Percentiles rank a stretch among this genome's conserved stretches.
Conservation (phyloP, 2,888 invertebrate genomes). For the Pilophorus perplexus region DNA sequence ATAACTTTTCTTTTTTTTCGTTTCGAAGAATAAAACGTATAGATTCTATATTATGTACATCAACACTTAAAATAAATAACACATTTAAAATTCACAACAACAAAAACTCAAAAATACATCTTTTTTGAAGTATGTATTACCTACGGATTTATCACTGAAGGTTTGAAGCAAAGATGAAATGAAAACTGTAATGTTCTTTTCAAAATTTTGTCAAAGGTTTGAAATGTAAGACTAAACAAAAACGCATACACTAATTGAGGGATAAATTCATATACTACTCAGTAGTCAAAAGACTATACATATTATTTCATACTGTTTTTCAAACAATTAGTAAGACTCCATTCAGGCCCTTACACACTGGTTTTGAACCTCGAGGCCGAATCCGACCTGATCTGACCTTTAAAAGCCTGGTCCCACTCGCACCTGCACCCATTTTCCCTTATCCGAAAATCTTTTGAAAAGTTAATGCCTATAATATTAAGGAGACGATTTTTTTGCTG, state of each 20-base stretch:
- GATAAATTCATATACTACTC: background rate
- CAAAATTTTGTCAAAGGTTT: background rate
- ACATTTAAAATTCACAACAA: conserved; percentile 15
- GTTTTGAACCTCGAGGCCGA: conserved; percentile 12
- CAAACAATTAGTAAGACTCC: conserved; percentile 3
- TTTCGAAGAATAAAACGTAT: conserved; percentile 22
- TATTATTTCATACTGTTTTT: conserved; percentile 16
- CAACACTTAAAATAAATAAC: conserved; percentile 13
- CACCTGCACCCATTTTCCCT: conserved; percentile 7
- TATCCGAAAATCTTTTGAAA: background rate
- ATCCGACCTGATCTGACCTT: no score
- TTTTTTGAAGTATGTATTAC: no score
- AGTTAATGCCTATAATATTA: conserved; percentile 7
- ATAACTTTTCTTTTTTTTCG: conserved; percentile 5
- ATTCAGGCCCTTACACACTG: background rate
- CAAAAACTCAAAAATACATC: background rate
- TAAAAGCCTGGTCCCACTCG: conserved; percentile 29
- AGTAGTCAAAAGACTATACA: conserved; percentile 14
- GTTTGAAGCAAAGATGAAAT: conserved; percentile 1
- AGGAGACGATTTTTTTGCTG: background rate
- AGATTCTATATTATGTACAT: conserved; percentile 7
- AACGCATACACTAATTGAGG: conserved; percentile 4
- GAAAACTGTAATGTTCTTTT: background rate
- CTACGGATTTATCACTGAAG: no score
- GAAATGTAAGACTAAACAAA: background rate